Evolutionary conservation across 23 tunicate species (phyloP), one percentile per base, ranked within the genome.

Genomic region (Clavelina lepadiformis): DNA sequence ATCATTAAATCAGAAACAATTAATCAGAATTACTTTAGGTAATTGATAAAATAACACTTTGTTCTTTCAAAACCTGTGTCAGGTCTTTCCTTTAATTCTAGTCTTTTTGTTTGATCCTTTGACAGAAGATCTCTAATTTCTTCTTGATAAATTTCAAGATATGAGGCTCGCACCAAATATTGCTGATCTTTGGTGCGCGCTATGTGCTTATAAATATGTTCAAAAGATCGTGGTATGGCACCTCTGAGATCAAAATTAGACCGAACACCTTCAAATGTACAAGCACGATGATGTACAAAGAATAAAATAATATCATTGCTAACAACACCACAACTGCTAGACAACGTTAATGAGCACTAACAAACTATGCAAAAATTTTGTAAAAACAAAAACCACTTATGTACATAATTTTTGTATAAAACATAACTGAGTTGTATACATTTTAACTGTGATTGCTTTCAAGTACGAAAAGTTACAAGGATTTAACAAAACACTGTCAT

Each of bases 21-120:
- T 11, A 41, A 41, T 15, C 49, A 41, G 49, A 41, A 41, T 15
- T 15, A 41, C 15, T 11, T 11, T 11, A 41, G 49, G 15, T 41
- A 11, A 41, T 11, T 41, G 15, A 41, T 11, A 41, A 41, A 15
- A n/a, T n/a, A n/a, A n/a, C n/a, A n/a, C n/a, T n/a, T n/a, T n/a
- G n/a, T n/a, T n/a, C n/a, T n/a, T n/a, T n/a, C n/a, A n/a, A n/a
- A 23, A 91, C 98, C 98, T 51, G 98, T 91, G 35, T 91, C 98
- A 56, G 98, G 86, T 58, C 92, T 83, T 67, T 91, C 98, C 65
- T 74, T 83, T 8, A 91, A 59, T 34, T 83, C 98, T 11, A 91
- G 79, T 26, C 98, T 35, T 41, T 83, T 83, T 29, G 81, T 69
- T 59, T 91, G 98, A 83, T 91, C 98, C 59, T 91, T 91, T 25